phyloP scores from a whole-genome alignment of 2,888 invertebrate species.

The Molanna angustata region DNA sequence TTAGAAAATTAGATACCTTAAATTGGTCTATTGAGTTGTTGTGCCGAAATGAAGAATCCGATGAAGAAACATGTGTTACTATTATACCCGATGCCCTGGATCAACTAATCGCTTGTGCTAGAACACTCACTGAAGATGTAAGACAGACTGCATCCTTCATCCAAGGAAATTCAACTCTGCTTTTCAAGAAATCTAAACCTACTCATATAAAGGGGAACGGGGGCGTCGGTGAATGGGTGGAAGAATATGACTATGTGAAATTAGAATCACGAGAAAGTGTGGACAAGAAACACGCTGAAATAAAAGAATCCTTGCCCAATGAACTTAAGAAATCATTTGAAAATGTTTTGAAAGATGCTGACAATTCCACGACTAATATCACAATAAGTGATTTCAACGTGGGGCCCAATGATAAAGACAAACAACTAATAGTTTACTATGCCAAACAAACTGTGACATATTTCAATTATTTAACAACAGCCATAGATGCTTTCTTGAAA shows the following conservation, averaged over 20 bases:
- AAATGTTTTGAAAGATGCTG: constrained; percentile 69
- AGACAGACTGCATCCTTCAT: constrained; percentile 88
- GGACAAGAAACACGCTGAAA: constrained; percentile 69
- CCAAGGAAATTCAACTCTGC: constrained; percentile 76
- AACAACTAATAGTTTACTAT: constrained; percentile 83
- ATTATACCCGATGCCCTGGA: constrained; percentile 79
- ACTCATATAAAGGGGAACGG: constrained; percentile 32
- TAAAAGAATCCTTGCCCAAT: constrained; percentile 69
- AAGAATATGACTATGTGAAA: constrained; percentile 91
- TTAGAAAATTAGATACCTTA: constrained; percentile 68
- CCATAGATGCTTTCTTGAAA: constrained; percentile 88
- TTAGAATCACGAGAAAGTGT: constrained; percentile 73
- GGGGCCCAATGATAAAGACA: constrained; percentile 77
- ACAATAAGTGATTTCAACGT: constrained; percentile 39
- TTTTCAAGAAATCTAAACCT: constrained; percentile 65
- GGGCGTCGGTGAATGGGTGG: constrained; percentile 62
- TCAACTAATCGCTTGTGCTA: constrained; percentile 82
- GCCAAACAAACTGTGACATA: constrained; percentile 83
- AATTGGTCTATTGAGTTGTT: constrained; percentile 76
- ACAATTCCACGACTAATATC: constrained; percentile 43
- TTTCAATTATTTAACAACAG: constrained; percentile 78
- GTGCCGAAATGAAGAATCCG: constrained; percentile 48
- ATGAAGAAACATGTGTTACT: constrained; percentile 49
- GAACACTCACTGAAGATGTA: constrained; percentile 85
- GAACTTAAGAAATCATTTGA: constrained; percentile 75